These are phyloP conservation scores for Phengaris arion DNA, from an alignment of 2,888 invertebrate genomes.

Conservation along the genomic window DNA sequence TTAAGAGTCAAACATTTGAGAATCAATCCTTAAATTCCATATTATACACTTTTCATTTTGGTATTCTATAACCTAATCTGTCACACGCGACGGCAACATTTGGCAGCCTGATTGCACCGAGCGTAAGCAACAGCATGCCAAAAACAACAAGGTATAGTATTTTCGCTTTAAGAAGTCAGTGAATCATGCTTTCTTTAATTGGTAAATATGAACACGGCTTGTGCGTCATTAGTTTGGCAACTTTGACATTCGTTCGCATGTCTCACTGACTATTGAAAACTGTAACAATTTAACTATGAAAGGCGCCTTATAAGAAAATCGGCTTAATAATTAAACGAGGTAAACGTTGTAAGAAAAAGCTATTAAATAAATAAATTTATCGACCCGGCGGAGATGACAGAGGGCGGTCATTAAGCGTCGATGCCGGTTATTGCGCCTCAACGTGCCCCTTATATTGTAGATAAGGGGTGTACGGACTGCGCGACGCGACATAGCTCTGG, in stretches of 20 bases:
- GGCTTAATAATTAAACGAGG: slow-evolving; percentile 27
- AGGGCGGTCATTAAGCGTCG: slow-evolving; percentile 59
- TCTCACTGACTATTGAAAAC: neutral
- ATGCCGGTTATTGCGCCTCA: slow-evolving; percentile 61
- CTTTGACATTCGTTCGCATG: neutral
- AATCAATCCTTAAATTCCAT: no score
- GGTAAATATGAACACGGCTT: no score
- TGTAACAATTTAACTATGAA: neutral
- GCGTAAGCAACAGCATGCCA: no score
- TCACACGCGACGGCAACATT: no score
- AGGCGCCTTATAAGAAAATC: neutral
- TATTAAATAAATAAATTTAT: slow-evolving; percentile 41
- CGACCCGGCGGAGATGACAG: slow-evolving; percentile 56
- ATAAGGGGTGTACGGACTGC: neutral
- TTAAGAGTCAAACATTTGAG: no score
- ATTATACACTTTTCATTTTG: no score
- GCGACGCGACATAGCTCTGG: neutral
- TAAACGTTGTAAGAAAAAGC: slow-evolving; percentile 26
- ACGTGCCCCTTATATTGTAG: slow-evolving; percentile 64
- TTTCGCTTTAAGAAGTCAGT: no score
- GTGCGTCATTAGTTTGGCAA: neutral
- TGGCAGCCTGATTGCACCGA: no score
- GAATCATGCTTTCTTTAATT: no score
- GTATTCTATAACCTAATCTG: no score
- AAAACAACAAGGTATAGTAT: no score